Conservation (phyloP, 2,888 invertebrate species). For the Dilophus febrilis region DNA sequence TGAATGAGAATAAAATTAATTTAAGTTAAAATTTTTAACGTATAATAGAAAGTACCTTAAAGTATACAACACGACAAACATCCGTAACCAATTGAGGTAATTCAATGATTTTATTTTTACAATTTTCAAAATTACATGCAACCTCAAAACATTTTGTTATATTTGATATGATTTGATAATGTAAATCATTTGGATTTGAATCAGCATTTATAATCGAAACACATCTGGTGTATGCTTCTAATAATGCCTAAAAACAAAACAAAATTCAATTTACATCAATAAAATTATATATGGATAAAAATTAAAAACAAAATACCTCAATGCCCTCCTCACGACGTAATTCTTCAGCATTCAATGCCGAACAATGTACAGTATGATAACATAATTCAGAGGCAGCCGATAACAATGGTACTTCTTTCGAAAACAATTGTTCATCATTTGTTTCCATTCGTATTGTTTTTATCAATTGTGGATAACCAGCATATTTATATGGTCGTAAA, state of each 20-base stretch:
- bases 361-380: conserved; percentile 91
- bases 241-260: conserved; percentile 37
- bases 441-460: conserved; percentile 90
- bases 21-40: too few species aligned
- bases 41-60: conserved; percentile 41
- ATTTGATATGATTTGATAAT: conserved; percentile 83
- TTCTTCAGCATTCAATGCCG: conserved; percentile 95
- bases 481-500: conserved; percentile 91
- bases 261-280: conserved; percentile 13
- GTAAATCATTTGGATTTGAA: conserved; percentile 57
- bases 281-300: background rate
- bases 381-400: conserved; percentile 88
- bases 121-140: conserved; percentile 82
- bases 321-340: conserved; percentile 84
- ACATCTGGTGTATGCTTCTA: conserved; percentile 87
- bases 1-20: background rate
- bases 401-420: conserved; percentile 63
- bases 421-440: conserved; percentile 82
- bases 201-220: conserved; percentile 74
- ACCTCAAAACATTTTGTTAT: conserved; percentile 89
- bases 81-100: conserved; percentile 78
- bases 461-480: conserved; percentile 93
- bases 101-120: conserved; percentile 71
- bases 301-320: conserved; percentile 20
- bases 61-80: conserved; percentile 68